Evolutionary conservation across 2,888 invertebrate species (phyloP).

Genomic region (Baronia brevicornis): DNA sequence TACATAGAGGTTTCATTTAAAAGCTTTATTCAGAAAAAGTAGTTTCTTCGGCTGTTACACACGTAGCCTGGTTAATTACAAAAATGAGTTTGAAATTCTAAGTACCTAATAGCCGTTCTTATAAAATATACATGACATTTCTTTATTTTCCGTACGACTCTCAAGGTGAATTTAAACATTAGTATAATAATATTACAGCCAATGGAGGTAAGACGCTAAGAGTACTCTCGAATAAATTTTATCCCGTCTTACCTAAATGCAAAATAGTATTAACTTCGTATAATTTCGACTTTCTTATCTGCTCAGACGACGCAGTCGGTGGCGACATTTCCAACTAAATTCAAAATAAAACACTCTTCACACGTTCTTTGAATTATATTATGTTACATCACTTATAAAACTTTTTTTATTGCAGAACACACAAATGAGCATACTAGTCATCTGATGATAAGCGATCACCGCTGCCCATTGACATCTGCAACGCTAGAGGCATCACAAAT

Average conservation of each 20-base stretch:
- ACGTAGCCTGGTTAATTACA: background rate
- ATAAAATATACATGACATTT: conserved; percentile 6
- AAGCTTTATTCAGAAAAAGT: too few relatives aligned
- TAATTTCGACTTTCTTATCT: conserved; percentile 51
- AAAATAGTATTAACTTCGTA: conserved; percentile 49
- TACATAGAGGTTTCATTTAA: too few relatives aligned
- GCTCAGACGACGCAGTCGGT: conserved; percentile 31
- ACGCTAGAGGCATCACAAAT: too few relatives aligned
- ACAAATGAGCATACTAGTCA: background rate
- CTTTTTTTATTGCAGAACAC: conserved; percentile 15
- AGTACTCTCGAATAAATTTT: conserved; percentile 41
- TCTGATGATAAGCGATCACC: too few relatives aligned
- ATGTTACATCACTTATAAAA: conserved; percentile 24
- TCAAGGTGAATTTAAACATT: conserved; percentile 16
- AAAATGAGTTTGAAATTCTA: background rate
- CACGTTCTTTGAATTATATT: conserved; percentile 14
- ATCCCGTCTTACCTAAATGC: conserved; percentile 43
- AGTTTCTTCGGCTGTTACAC: conserved; percentile 11
- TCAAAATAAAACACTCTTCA: conserved; percentile 17
- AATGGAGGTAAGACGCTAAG: conserved; percentile 22
- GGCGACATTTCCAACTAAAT: conserved; percentile 24
- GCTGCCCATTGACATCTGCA: too few relatives aligned
- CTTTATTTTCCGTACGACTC: too few relatives aligned
- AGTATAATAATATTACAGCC: conserved; percentile 16
- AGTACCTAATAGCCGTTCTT: conserved; percentile 12